Conservation (phyloP, 2,797 vertebrate genomes). For the Nannoperca obscura region DNA sequence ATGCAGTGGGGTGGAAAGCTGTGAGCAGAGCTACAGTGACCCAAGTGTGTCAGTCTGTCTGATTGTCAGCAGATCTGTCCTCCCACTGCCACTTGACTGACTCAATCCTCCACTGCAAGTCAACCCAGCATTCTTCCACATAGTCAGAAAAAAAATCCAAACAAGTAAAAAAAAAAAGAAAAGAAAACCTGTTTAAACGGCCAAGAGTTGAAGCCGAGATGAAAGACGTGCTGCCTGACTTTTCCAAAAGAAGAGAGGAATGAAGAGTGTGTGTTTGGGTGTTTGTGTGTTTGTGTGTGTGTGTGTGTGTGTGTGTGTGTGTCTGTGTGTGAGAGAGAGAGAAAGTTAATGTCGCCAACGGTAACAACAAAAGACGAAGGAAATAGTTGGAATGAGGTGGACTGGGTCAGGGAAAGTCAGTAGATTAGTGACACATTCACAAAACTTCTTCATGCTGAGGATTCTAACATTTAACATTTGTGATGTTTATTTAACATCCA, state of each 20-base stretch:
- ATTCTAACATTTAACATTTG: neutral
- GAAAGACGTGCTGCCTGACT: conserved; percentile 69
- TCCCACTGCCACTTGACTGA: conserved; percentile 74
- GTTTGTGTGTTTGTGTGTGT: no score
- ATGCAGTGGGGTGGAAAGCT: conserved; percentile 65
- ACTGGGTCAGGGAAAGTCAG: conserved; percentile 43
- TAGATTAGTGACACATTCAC: conserved; percentile 58
- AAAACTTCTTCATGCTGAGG: conserved; percentile 2
- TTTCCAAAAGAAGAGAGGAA: conserved; percentile 46
- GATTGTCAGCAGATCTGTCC: conserved; percentile 77
- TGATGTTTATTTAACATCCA: neutral
- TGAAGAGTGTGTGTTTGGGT: conserved; percentile 35
- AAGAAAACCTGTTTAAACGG: conserved; percentile 51
- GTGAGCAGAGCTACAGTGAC: conserved; percentile 60
- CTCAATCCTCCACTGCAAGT: conserved; percentile 68
- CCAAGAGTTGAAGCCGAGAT: conserved; percentile 78
- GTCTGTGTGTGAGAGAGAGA: conserved; percentile 8
- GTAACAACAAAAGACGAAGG: conserved; percentile 49
- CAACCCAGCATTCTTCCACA: conserved; percentile 63
- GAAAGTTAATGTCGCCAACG: conserved; percentile 59
- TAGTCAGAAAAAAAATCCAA: rapidly evolving
- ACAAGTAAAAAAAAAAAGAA: conserved; percentile 18
- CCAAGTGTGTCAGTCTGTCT: conserved; percentile 74
- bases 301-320: conserved; percentile 19
- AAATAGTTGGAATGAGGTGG: conserved; percentile 61